Percentiles rank a stretch among this genome's conserved stretches.
These are phyloP conservation scores for Anseranas semipalmata DNA, from an alignment of 2,113 vertebrate genomes.

Conservation along the genomic window DNA sequence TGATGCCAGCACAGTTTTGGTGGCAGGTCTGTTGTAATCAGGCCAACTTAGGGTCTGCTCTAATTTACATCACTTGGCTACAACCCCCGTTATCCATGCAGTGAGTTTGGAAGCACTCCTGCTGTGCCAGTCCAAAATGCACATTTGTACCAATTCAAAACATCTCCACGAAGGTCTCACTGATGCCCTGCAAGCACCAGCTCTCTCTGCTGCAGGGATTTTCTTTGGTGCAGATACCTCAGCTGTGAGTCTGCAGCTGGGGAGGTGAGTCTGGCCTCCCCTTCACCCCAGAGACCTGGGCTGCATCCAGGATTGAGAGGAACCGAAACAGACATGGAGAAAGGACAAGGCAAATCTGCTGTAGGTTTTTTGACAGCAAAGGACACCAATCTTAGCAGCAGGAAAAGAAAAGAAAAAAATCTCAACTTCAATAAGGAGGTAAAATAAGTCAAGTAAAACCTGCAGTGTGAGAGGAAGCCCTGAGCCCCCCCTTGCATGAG, in stretches of 20 bases:
- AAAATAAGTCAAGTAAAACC: background rate
- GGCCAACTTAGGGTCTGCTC: background rate
- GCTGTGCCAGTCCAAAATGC: background rate
- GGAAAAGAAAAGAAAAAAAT: background rate
- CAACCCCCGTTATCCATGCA: background rate
- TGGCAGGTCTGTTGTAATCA: background rate
- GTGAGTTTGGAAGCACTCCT: background rate
- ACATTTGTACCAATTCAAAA: background rate
- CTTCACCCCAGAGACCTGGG: background rate
- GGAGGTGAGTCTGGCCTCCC: background rate
- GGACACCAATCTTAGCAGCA: background rate
- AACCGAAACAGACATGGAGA: background rate
- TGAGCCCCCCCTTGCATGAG: background rate
- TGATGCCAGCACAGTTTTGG: background rate
- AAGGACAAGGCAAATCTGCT: background rate
- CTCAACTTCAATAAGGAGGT: background rate
- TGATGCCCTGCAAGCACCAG: background rate
- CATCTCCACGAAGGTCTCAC: background rate
- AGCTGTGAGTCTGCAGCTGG: background rate
- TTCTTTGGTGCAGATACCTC: background rate
- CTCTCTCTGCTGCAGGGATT: background rate
- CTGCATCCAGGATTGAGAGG: background rate
- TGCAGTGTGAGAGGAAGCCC: background rate
- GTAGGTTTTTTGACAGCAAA: background rate
- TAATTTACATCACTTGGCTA: background rate